Evolutionary conservation across 2,888 invertebrate genomes (phyloP).

Genomic region (Chrysomela aeneicollis): DNA sequence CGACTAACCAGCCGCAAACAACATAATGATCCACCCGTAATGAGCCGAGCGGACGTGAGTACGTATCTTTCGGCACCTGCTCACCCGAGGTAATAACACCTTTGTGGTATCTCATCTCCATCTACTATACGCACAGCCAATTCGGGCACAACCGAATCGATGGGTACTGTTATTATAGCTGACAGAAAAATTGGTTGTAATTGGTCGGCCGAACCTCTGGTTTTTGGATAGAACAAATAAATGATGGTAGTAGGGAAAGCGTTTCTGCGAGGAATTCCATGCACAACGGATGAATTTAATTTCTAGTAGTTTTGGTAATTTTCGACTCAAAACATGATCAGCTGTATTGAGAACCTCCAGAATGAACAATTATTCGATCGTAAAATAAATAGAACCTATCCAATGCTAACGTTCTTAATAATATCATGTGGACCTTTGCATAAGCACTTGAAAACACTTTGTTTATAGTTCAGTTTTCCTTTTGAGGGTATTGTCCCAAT

Average conservation of each 20-base stretch:
- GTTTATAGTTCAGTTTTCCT: no score
- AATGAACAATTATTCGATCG: no score
- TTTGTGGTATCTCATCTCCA: constrained; percentile 47
- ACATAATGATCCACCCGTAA: constrained; percentile 59
- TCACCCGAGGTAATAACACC: constrained; percentile 61
- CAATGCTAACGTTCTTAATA: no score
- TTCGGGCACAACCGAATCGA: constrained; percentile 21
- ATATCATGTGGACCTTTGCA: no score
- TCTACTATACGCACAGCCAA: constrained; percentile 31
- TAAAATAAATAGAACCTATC: no score
- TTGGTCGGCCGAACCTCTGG: constrained; percentile 4
- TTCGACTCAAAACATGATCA: no score
- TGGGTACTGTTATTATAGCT: constrained; percentile 18
- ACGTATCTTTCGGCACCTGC: constrained; percentile 62
- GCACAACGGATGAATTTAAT: no score
- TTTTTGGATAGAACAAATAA: constrained; percentile 2
- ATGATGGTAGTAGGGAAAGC: not conserved
- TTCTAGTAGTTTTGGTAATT: no score
- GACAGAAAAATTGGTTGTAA: constrained; percentile 18
- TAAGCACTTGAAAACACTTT: no score
- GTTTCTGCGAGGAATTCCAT: no score
- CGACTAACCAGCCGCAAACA: constrained; percentile 58
- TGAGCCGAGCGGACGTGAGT: constrained; percentile 57
- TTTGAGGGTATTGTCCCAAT: no score
- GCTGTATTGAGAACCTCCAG: no score